Percentiles rank a stretch among this genome's conserved stretches.
phyloP scores from a whole-genome alignment of 1,140 invertebrate genomes.

The Psilanteris sp. region DNA sequence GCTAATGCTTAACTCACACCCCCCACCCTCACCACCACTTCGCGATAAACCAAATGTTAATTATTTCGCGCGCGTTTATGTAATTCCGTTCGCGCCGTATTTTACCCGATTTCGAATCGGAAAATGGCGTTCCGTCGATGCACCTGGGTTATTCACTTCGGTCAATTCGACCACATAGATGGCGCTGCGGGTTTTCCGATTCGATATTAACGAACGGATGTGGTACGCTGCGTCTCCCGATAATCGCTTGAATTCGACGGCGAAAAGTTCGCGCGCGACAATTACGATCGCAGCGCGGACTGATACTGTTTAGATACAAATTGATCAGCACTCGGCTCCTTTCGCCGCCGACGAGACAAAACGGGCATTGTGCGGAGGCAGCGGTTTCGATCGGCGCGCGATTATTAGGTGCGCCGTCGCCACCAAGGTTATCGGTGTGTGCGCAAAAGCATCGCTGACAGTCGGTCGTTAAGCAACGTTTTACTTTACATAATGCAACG shows the following conservation, averaged over 20 bases:
- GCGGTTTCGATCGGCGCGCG: constrained; percentile 50
- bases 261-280: constrained; percentile 37
- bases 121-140: no score
- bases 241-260: constrained; percentile 17
- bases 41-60: no score
- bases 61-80: no score
- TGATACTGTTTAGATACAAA: constrained; percentile 61
- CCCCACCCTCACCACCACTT: no score
- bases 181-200: no score
- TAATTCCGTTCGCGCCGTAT: no score
- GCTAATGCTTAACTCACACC: no score
- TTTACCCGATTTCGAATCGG: no score
- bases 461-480: constrained; percentile 46
- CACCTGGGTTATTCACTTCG: no score
- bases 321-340: constrained; percentile 53
- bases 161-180: no score
- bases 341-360: constrained; percentile 47
- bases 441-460: constrained; percentile 57
- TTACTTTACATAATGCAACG: constrained; percentile 54
- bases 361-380: constrained; percentile 50
- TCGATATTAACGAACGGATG: no score
- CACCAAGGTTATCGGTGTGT: constrained; percentile 53
- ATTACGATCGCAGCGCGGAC: constrained; percentile 40
- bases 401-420: constrained; percentile 59
- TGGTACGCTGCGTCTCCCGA: no score